Evolutionary conservation across 2,888 invertebrate genomes (phyloP).

Genomic region (Hoplodrina blanda): DNA sequence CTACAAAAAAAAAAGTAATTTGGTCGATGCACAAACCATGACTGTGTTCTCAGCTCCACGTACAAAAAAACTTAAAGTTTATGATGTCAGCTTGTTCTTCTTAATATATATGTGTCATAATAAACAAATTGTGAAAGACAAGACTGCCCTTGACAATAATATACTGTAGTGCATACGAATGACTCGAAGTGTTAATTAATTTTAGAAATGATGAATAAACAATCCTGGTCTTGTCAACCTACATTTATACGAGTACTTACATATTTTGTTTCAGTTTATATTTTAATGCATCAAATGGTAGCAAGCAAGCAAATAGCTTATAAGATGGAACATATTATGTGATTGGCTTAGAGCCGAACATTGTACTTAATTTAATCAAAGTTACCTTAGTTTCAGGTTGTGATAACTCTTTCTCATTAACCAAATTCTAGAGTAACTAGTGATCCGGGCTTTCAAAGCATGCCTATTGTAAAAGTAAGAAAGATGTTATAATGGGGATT

Average conservation of each 20-base stretch:
- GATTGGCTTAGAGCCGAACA: background rate
- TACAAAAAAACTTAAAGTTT: background rate
- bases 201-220: slow-evolving; percentile 39
- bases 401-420: background rate
- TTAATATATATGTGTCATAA: slow-evolving; percentile 31
- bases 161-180: slow-evolving; percentile 29
- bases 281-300: background rate
- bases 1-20: slow-evolving; percentile 1
- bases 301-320: background rate
- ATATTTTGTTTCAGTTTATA: background rate
- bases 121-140: slow-evolving; percentile 38
- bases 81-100: slow-evolving; percentile 40
- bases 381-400: too few species aligned
- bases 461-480: background rate
- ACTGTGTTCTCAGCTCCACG: slow-evolving; percentile 7
- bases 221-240: background rate
- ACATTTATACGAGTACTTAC: slow-evolving; percentile 3
- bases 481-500: background rate
- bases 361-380: background rate
- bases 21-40: background rate
- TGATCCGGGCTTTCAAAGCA: background rate
- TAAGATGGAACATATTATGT: background rate
- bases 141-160: slow-evolving; percentile 38
- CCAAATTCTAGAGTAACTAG: background rate
- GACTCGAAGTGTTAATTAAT: slow-evolving; percentile 42